phyloP scores from a whole-genome alignment of 2,113 vertebrate genomes.

The Ceyx margarethae region DNA sequence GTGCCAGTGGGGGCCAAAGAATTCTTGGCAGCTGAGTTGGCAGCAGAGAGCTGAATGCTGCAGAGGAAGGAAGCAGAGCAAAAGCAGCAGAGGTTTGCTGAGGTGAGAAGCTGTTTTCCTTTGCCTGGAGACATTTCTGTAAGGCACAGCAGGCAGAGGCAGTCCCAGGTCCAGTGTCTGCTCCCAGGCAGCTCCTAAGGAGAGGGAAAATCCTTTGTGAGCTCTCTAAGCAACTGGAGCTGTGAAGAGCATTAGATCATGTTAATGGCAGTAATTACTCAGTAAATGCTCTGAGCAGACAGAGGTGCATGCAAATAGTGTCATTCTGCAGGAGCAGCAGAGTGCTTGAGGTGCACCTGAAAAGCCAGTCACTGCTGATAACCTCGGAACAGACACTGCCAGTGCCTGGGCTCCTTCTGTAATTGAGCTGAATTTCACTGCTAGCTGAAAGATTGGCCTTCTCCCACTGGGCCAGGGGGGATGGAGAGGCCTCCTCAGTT shows the following conservation, averaged over 20 bases:
- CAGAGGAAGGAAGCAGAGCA: background rate
- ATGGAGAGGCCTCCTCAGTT: background rate
- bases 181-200: background rate
- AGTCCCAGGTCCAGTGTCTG: background rate
- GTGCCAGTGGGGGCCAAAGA: background rate
- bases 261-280: background rate
- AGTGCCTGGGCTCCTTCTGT: background rate
- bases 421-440: background rate
- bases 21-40: background rate
- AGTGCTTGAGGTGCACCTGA: background rate
- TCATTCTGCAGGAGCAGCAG: background rate
- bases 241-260: background rate
- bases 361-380: background rate
- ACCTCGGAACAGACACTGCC: background rate
- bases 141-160: background rate
- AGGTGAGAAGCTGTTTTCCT: background rate
- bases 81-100: background rate
- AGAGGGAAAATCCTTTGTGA: background rate
- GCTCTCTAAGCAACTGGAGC: background rate
- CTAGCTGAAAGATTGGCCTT: background rate
- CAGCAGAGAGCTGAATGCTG: background rate
- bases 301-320: background rate
- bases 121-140: background rate
- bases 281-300: background rate
- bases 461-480: background rate